These are phyloP conservation scores for Heterochromis multidens DNA, from an alignment of 2,113 vertebrate genomes.

Conservation along the genomic window DNA sequence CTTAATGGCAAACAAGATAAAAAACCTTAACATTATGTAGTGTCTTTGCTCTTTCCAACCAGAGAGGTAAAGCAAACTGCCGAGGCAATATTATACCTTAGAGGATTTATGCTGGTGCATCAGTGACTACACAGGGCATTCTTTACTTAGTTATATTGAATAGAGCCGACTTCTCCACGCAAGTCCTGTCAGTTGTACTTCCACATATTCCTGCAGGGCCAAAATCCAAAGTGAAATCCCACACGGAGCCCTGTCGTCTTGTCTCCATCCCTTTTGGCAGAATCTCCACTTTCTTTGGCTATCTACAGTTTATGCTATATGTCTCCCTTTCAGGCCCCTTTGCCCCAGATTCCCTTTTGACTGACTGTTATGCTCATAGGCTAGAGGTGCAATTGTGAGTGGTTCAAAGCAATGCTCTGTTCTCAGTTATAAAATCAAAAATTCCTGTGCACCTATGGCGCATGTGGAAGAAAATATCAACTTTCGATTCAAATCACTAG, in stretches of 20 bases:
- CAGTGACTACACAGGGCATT: constrained; percentile 47
- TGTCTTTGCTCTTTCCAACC: neutral
- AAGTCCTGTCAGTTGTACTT: constrained; percentile 74
- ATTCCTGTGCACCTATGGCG: neutral
- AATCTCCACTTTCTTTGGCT: constrained; percentile 74
- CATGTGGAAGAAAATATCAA: neutral
- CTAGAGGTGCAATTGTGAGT: constrained; percentile 59
- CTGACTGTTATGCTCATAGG: constrained; percentile 53
- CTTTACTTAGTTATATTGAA: constrained; percentile 71
- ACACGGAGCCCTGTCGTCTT: constrained; percentile 71
- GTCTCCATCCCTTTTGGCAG: constrained; percentile 73
- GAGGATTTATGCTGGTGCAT: constrained; percentile 57
- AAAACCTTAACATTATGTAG: neutral
- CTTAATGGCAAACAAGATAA: neutral
- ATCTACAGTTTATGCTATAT: constrained; percentile 66
- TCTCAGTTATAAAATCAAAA: constrained; percentile 16
- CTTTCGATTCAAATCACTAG: neutral
- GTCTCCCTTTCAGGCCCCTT: constrained; percentile 69
- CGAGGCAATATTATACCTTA: constrained; percentile 37
- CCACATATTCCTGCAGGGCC: constrained; percentile 69
- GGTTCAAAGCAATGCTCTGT: constrained; percentile 10
- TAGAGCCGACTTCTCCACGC: constrained; percentile 66
- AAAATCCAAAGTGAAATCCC: constrained; percentile 74
- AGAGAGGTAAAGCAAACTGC: constrained; percentile 27
- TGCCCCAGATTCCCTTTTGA: constrained; percentile 67